Conservation (phyloP, 2,797 vertebrate species). For the Alcedo quadribrachys region DNA sequence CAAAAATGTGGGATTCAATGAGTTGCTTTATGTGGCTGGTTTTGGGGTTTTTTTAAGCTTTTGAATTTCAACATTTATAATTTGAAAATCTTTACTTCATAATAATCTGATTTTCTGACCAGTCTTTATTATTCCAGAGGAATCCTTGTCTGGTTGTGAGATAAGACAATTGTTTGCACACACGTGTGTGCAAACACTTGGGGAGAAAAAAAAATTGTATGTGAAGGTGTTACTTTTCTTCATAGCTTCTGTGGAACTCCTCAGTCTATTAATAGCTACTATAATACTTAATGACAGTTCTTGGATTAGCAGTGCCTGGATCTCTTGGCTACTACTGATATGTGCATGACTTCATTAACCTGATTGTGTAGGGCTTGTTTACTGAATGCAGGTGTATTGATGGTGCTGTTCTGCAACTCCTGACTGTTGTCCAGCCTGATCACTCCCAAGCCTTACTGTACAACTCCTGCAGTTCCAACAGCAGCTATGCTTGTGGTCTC, state of each 20-base stretch:
- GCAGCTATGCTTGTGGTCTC: not conserved
- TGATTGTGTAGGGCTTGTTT: not conserved
- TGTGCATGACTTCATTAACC: not conserved
- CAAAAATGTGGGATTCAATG: not conserved
- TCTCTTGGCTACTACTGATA: not conserved
- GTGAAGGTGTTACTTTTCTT: fast-evolving
- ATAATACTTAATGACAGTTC: not conserved
- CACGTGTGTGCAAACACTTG: not conserved
- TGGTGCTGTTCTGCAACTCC: not conserved
- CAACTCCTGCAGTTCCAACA: fast-evolving
- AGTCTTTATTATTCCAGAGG: not conserved
- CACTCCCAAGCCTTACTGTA: not conserved
- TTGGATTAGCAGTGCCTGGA: not conserved
- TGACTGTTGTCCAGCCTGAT: not conserved
- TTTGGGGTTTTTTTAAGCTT: not conserved
- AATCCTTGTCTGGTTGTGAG: not conserved
- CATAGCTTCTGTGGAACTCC: not conserved
- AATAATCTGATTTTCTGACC: not conserved
- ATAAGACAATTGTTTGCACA: not conserved
- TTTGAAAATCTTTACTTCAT: not conserved
- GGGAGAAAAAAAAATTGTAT: not conserved
- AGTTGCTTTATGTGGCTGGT: not conserved
- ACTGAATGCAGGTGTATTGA: not conserved
- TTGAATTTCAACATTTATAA: not conserved
- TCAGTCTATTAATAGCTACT: not conserved